Evolutionary conservation across 92 coral and sea anemone genomes (phyloP).

Genomic region (Porites cylindrica): DNA sequence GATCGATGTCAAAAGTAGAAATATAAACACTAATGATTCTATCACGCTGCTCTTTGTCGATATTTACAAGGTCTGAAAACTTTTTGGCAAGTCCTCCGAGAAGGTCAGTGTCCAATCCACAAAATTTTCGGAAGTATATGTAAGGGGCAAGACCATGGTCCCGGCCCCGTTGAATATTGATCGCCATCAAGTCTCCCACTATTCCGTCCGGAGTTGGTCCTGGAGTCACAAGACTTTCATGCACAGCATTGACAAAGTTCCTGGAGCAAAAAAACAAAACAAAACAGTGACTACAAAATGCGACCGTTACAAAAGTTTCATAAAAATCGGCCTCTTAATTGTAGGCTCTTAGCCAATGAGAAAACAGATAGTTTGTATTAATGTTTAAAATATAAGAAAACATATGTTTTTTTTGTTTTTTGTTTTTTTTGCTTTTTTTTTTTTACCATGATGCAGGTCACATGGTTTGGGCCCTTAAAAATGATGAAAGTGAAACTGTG

Average conservation of each 20-base stretch:
- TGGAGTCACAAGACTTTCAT: slow-evolving; percentile 47
- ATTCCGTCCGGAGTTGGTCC: slow-evolving; percentile 34
- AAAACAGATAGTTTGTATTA: not conserved
- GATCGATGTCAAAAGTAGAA: slow-evolving; percentile 16
- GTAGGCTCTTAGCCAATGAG: too few species aligned
- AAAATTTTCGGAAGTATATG: slow-evolving; percentile 14
- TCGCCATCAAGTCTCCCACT: slow-evolving; percentile 45
- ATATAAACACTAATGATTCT: not conserved
- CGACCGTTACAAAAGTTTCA: too few species aligned
- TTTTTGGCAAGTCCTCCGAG: not conserved
- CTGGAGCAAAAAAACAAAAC: slow-evolving; percentile 13
- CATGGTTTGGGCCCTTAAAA: too few species aligned
- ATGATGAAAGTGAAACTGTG: too few species aligned
- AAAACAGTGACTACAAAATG: too few species aligned
- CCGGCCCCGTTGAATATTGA: slow-evolving; percentile 69
- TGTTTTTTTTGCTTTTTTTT: too few species aligned
- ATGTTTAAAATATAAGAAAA: too few species aligned
- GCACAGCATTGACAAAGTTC: slow-evolving; percentile 42
- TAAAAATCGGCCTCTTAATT: too few species aligned
- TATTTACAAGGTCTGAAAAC: slow-evolving; percentile 3
- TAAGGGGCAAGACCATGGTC: slow-evolving; percentile 69
- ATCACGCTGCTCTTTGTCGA: not conserved
- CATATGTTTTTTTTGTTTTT: too few species aligned
- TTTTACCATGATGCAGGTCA: too few species aligned
- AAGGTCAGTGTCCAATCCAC: slow-evolving; percentile 9